Conservation (phyloP, 2,888 invertebrate species). For the Euzetes globulus region DNA sequence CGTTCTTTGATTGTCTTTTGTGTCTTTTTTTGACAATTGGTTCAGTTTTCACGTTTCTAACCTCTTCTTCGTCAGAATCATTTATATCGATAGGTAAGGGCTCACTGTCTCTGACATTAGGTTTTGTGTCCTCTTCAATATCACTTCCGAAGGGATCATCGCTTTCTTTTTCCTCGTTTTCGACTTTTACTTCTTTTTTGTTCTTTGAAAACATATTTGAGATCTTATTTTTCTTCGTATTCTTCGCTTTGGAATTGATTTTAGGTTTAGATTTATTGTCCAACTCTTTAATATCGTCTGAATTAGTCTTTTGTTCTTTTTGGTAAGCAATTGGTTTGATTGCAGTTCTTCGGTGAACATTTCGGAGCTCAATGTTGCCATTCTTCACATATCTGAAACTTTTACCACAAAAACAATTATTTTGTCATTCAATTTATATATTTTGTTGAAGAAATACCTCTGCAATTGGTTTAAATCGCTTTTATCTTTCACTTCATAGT, state of each 20-base stretch:
- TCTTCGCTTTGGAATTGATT: background rate
- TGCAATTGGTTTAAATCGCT: background rate
- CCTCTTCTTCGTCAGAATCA: background rate
- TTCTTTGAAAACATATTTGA: conserved; percentile 17
- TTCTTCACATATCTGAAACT: background rate
- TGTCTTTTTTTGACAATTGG: background rate
- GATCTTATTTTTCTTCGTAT: background rate
- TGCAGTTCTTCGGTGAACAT: background rate
- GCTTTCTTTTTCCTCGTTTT: background rate
- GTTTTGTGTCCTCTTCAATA: background rate
- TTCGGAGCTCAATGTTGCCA: background rate
- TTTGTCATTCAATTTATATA: no score
- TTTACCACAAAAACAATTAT: background rate
- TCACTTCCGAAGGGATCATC: conserved; percentile 12
- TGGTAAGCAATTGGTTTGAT: background rate
- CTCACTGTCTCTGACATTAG: no score
- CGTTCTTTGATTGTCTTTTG: conserved; percentile 3
- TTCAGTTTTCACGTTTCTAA: background rate
- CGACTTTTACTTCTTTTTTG: background rate
- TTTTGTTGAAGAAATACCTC: no score
- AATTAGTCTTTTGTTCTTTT: background rate
- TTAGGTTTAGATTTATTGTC: background rate
- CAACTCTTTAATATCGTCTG: background rate
- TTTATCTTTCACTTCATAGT: background rate
- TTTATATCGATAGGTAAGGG: background rate